Conservation (phyloP, 2,888 invertebrate species). For the Lasioglossum marginatum region DNA sequence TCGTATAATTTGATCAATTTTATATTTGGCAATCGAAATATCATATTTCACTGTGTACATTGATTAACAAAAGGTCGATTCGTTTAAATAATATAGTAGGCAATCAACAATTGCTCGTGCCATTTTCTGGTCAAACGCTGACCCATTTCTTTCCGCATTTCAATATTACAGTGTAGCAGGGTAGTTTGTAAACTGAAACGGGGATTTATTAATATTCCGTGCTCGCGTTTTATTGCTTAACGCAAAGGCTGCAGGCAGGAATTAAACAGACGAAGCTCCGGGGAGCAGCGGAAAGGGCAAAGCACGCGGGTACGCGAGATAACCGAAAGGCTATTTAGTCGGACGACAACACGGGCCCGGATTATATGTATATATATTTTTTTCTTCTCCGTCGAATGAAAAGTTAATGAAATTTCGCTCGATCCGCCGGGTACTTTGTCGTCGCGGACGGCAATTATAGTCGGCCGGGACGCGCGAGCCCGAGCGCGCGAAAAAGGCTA, state of each 20-base stretch:
- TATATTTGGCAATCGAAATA: neutral
- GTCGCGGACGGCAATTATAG: conserved; percentile 7
- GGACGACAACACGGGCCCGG: neutral
- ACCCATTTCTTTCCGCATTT: neutral
- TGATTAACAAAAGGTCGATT: neutral
- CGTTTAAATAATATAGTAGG: neutral
- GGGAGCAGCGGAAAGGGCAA: neutral
- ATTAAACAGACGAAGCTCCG: neutral
- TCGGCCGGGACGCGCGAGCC: neutral
- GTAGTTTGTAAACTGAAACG: neutral
- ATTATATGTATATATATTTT: neutral
- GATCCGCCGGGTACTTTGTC: neutral
- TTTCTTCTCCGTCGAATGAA: neutral
- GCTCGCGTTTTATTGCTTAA: neutral
- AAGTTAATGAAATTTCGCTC: conserved; percentile 6
- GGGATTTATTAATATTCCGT: neutral
- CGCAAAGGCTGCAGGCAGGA: neutral
- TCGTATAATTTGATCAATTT: neutral
- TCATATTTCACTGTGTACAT: neutral
- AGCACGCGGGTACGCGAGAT: neutral
- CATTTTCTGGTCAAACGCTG: neutral
- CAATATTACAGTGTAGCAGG: neutral
- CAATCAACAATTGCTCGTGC: neutral
- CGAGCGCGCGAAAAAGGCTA: conserved; percentile 17
- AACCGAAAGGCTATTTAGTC: neutral